Evolutionary conservation across 2,888 invertebrate genomes (phyloP).

Genomic region (Nymphalis c-album): DNA sequence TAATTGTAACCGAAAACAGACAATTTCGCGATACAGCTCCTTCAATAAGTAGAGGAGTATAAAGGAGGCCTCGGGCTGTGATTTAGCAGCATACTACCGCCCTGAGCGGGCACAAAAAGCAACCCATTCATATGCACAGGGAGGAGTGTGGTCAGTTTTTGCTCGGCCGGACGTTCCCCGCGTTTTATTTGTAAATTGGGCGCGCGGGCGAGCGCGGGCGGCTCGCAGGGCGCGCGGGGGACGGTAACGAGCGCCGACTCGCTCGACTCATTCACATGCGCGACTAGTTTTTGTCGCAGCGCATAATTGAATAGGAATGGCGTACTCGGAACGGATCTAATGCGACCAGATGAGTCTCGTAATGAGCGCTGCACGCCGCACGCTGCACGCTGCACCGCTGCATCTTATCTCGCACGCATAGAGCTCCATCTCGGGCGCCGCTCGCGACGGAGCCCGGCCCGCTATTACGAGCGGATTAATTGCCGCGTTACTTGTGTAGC

Average conservation of each 20-base stretch:
- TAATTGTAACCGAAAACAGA: background rate
- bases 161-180: conserved; percentile 74
- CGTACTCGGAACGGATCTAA: conserved; percentile 55
- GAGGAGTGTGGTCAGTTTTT: conserved; percentile 71
- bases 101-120: conserved; percentile 59
- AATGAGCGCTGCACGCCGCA: conserved; percentile 32
- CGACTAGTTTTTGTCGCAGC: conserved; percentile 72
- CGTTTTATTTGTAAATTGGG: conserved; percentile 80
- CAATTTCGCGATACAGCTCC: background rate
- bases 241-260: conserved; percentile 60
- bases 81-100: conserved; percentile 56
- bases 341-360: conserved; percentile 36
- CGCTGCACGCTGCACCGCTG: conserved; percentile 11
- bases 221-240: conserved; percentile 39
- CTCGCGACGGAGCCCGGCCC: background rate
- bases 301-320: conserved; percentile 76
- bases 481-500: conserved; percentile 20
- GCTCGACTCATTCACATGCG: conserved; percentile 73
- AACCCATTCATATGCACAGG: conserved; percentile 76
- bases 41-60: background rate
- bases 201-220: conserved; percentile 37
- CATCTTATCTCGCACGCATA: conserved; percentile 20
- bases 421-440: conserved; percentile 1
- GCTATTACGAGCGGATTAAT: conserved; percentile 22
- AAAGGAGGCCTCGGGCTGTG: conserved; percentile 2